These are phyloP conservation scores for Synanthedon myopaeformis DNA, from an alignment of 2,888 invertebrate species.

Conservation along the genomic window DNA sequence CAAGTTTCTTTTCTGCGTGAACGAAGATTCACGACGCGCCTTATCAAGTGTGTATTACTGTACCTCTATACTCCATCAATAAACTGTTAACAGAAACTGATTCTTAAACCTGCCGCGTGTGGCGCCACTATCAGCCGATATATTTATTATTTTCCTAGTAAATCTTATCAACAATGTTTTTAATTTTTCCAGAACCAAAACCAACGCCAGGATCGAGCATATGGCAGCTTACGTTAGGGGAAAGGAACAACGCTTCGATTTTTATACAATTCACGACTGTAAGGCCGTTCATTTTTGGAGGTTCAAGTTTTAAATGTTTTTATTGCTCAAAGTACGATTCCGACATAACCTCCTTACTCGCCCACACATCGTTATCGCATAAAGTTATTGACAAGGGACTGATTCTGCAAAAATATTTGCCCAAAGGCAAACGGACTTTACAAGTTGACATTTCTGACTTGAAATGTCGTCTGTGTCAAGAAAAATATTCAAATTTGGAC, in stretches of 20 bases:
- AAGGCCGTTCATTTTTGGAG: slow-evolving; percentile 38
- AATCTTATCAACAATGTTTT: background rate
- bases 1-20: no score
- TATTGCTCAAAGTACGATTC: slow-evolving; percentile 31
- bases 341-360: slow-evolving; percentile 19
- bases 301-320: slow-evolving; percentile 40
- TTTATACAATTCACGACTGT: slow-evolving; percentile 36
- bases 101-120: no score
- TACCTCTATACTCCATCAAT: no score
- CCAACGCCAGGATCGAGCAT: slow-evolving; percentile 21
- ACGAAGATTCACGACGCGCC: no score
- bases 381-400: slow-evolving; percentile 11
- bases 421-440: slow-evolving; percentile 27
- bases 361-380: slow-evolving; percentile 26
- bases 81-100: no score
- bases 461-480: slow-evolving; percentile 27
- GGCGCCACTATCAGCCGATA: no score
- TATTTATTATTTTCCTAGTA: no score
- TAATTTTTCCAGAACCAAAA: slow-evolving; percentile 16
- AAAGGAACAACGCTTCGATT: slow-evolving; percentile 33
- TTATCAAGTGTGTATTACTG: no score
- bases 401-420: slow-evolving; percentile 25
- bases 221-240: slow-evolving; percentile 38
- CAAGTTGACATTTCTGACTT: slow-evolving; percentile 36
- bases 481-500: slow-evolving; percentile 17